Evolutionary conservation across 1,140 invertebrate genomes (phyloP), one percentile per base, ranked within the genome.

Genomic region (Venturia canescens): DNA sequence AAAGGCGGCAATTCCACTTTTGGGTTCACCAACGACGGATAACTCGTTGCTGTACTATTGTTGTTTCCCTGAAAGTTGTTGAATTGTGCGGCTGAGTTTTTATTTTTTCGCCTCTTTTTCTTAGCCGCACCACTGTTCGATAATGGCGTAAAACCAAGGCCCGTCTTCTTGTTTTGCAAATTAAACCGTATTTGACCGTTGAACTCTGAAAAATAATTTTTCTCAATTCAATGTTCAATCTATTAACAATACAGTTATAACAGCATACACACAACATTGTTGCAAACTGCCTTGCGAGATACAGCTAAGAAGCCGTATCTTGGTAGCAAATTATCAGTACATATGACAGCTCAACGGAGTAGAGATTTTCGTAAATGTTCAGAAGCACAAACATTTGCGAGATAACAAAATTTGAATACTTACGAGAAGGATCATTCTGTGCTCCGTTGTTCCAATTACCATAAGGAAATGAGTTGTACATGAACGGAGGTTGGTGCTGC

Each of bases 51-150:
- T 63, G 60, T 63, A 3, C n/a, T 5, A 23, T 18, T 23, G 83
- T 80, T 88, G 77, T 85, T 92, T 86, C 83, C 88, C 88, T 86
- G 91, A 89, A 90, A 92, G 90, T 89, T 92, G 90, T 89, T 93
- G 89, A 88, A 93, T 93, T 92, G 90, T 70, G 90, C 89, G 23
- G 87, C 88, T 6, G 78, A 71, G 63, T 89, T 95, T 88, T 95
- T 95, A 83, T 94, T 95, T 84, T 93, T 94, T 89, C 96, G 96
- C 79, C 95, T 94, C 87, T 96, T 96, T 90, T 96, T 96, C 92
- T 96, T 96, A 9, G 93, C 92, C 27, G 92, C 92, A 67, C 93
- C 94, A 80, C 93, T 94, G 81, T 93, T 94, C 3, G 89, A 86
- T 48, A 92, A 83, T 44, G 89, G 89, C 80, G 88, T 84, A 85